phyloP scores from a whole-genome alignment of 92 coral and sea anemone genomes.

The Desmophyllum pertusum region DNA sequence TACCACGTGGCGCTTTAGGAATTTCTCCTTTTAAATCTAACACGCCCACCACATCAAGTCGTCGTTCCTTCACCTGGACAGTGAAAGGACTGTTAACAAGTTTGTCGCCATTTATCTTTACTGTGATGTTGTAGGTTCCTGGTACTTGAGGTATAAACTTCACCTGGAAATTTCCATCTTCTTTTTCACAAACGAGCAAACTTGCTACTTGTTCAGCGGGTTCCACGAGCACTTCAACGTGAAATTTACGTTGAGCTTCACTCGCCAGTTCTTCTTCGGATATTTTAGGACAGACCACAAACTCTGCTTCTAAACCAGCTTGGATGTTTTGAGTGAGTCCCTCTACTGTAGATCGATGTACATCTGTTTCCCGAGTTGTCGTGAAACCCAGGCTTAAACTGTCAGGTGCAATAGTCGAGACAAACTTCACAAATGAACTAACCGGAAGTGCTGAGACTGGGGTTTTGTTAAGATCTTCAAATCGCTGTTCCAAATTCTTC shows the following conservation, averaged over 20 bases:
- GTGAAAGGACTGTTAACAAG: too few relatives aligned
- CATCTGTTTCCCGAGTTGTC: not conserved
- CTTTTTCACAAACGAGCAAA: not conserved
- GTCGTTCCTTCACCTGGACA: too few relatives aligned
- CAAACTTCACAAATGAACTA: too few relatives aligned
- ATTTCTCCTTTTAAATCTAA: too few relatives aligned
- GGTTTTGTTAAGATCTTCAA: too few relatives aligned
- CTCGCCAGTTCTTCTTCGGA: not conserved
- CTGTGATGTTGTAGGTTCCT: too few relatives aligned
- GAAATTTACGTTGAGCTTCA: not conserved
- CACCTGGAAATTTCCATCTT: too few relatives aligned
- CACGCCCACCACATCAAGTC: too few relatives aligned
- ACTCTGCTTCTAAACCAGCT: conserved; percentile 24
- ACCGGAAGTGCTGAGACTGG: too few relatives aligned
- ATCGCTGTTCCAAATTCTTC: conserved; percentile 4
- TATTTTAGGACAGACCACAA: conserved; percentile 3
- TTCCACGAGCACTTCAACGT: conserved; percentile 12
- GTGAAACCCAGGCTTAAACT: conserved; percentile 15
- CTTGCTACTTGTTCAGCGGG: conserved; percentile 1
- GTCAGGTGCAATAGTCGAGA: too few relatives aligned
- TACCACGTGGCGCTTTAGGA: not conserved
- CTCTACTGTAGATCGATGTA: not conserved
- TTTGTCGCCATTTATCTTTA: too few relatives aligned
- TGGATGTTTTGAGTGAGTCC: conserved; percentile 15
- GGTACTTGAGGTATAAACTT: too few relatives aligned